Evolutionary conservation across 2,113 vertebrate genomes (phyloP).

Genomic region (Solea senegalensis): DNA sequence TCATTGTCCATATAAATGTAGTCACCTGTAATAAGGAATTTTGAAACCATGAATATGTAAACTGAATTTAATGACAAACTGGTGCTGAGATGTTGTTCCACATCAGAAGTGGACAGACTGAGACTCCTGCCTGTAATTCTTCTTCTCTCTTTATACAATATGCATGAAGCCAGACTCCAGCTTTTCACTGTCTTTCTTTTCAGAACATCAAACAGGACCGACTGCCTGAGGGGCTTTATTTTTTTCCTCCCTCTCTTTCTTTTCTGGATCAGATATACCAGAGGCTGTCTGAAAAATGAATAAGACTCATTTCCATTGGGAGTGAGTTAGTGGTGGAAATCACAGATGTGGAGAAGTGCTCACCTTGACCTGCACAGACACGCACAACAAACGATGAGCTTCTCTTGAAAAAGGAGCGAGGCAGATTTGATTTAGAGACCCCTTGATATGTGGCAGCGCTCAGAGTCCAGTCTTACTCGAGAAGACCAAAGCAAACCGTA

Average conservation of each 20-base stretch:
- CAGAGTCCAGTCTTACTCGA: not conserved
- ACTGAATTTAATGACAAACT: too few species aligned
- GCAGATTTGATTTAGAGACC: slow-evolving; percentile 19
- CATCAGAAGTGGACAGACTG: slow-evolving; percentile 8
- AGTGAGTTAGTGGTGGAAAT: slow-evolving; percentile 62
- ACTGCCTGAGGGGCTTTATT: slow-evolving; percentile 53
- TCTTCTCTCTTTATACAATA: slow-evolving; percentile 64
- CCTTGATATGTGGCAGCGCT: slow-evolving; percentile 9
- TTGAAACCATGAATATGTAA: too few species aligned
- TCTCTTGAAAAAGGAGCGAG: slow-evolving; percentile 12
- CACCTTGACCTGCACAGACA: slow-evolving; percentile 68
- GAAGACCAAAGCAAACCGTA: not conserved
- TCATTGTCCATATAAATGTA: too few species aligned
- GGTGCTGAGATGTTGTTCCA: not conserved
- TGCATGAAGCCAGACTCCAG: slow-evolving; percentile 64
- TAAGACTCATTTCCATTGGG: slow-evolving; percentile 75
- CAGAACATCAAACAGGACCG: slow-evolving; percentile 67
- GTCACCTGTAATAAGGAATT: too few species aligned
- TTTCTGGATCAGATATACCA: slow-evolving; percentile 65
- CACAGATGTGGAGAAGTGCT: slow-evolving; percentile 64
- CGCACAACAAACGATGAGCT: slow-evolving; percentile 22
- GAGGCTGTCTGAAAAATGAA: slow-evolving; percentile 77
- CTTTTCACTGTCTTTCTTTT: slow-evolving; percentile 56
- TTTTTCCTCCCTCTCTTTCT: slow-evolving; percentile 4
- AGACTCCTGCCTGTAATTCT: slow-evolving; percentile 50